These are phyloP conservation scores for Dynastes grantii DNA, from an alignment of 2,888 invertebrate species.

Conservation along the genomic window DNA sequence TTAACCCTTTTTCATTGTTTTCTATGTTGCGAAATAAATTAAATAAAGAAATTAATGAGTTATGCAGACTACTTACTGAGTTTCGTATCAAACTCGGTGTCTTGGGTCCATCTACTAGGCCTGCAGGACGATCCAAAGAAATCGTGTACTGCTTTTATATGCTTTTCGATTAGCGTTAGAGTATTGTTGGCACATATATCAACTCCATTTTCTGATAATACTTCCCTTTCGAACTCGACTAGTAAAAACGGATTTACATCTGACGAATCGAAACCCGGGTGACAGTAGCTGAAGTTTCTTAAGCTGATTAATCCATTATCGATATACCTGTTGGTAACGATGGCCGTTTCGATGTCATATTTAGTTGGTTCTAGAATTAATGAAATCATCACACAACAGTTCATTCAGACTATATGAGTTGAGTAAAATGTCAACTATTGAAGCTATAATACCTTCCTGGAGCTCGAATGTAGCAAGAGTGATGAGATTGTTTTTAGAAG, in stretches of 20 bases:
- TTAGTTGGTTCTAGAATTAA: conserved; percentile 53
- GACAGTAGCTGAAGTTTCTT: conserved; percentile 75
- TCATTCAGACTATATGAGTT: too few species aligned
- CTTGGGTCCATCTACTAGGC: conserved; percentile 80
- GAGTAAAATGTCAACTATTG: too few species aligned
- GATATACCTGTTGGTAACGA: conserved; percentile 72
- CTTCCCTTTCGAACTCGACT: conserved; percentile 74
- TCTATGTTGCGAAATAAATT: too few species aligned
- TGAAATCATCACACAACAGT: neutral
- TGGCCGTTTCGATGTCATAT: conserved; percentile 75
- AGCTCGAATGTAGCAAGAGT: conserved; percentile 71
- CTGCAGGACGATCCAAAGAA: conserved; percentile 83
- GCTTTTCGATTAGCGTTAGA: conserved; percentile 74
- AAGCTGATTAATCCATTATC: conserved; percentile 72
- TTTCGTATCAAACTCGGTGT: conserved; percentile 71
- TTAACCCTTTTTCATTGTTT: too few species aligned
- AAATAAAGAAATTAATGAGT: too few species aligned
- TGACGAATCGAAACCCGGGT: conserved; percentile 77
- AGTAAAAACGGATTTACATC: conserved; percentile 76
- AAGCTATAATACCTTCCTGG: conserved; percentile 22
- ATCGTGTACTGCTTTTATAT: conserved; percentile 74
- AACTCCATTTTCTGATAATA: conserved; percentile 58
- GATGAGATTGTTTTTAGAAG: conserved; percentile 68
- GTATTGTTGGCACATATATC: conserved; percentile 56
- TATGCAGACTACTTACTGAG: conserved; percentile 73